phyloP scores from a whole-genome alignment of 2,113 vertebrate genomes.

The Acanthochromis polyacanthus region DNA sequence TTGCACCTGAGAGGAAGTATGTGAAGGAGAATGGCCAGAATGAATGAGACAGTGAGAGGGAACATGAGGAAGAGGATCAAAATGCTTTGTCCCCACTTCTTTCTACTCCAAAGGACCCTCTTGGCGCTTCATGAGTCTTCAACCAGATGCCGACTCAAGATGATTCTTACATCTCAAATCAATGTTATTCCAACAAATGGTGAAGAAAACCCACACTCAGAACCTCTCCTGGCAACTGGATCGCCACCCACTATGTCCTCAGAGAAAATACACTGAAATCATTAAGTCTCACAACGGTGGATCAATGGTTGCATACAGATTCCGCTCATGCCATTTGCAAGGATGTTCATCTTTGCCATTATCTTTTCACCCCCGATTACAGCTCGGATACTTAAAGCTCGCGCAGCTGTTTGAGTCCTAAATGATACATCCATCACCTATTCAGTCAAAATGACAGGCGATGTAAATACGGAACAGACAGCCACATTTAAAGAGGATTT shows the following conservation, averaged over 20 bases:
- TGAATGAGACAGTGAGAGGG: constrained; percentile 35
- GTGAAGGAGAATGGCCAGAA: constrained; percentile 52
- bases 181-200: constrained; percentile 71
- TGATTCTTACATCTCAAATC: constrained; percentile 64
- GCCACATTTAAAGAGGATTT: constrained; percentile 14
- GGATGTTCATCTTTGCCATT: constrained; percentile 44
- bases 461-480: constrained; percentile 27
- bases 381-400: constrained; percentile 2
- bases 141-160: constrained; percentile 62
- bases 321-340: constrained; percentile 22
- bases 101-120: constrained; percentile 51
- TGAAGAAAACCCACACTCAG: constrained; percentile 65
- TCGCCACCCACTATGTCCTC: constrained; percentile 47
- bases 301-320: constrained; percentile 61
- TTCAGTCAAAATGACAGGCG: constrained; percentile 10
- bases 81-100: constrained; percentile 44
- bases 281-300: constrained; percentile 57
- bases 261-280: constrained; percentile 60
- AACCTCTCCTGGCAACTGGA: constrained; percentile 57
- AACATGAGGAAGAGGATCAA: constrained; percentile 42
- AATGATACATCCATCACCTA: constrained; percentile 20
- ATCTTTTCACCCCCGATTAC: constrained; percentile 31
- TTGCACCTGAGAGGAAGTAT: constrained; percentile 70
- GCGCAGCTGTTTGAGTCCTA: constrained; percentile 3
- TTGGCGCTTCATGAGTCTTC: constrained; percentile 47